phyloP scores from a whole-genome alignment of 2,888 invertebrate species.

The Nemapogon koenigi region DNA sequence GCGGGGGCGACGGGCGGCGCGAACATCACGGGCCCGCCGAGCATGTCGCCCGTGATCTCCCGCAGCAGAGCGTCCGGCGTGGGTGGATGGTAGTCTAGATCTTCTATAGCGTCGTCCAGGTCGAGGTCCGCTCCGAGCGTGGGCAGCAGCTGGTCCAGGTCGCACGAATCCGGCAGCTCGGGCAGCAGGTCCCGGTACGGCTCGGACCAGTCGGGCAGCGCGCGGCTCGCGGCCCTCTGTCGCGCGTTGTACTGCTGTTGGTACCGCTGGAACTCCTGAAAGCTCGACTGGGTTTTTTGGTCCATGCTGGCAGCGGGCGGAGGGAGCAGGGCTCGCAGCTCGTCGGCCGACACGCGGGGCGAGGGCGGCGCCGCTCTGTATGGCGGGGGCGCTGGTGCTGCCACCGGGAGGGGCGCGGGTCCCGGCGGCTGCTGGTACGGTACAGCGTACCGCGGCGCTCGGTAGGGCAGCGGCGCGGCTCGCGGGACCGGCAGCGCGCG shows the following conservation, averaged over 20 bases:
- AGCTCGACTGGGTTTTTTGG: constrained; percentile 67
- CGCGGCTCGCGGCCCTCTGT: constrained; percentile 54
- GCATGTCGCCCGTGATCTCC: constrained; percentile 9
- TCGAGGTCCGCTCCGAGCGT: constrained; percentile 67
- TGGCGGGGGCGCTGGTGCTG: constrained; percentile 21
- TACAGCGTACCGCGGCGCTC: constrained; percentile 8
- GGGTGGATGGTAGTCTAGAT: constrained; percentile 27
- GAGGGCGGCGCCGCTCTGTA: constrained; percentile 12
- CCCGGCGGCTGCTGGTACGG: constrained; percentile 3
- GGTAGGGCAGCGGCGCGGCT: constrained; percentile 19
- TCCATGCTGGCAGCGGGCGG: constrained; percentile 63
- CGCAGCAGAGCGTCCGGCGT: constrained; percentile 13
- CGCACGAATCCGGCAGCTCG: constrained; percentile 54
- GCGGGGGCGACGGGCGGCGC: constrained; percentile 24
- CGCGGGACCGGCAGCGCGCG: constrained; percentile 22
- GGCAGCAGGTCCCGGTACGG: constrained; percentile 54
- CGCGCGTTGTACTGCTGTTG: constrained; percentile 69
- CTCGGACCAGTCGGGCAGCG: constrained; percentile 54
- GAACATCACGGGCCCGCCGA: constrained; percentile 17
- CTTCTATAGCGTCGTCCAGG: constrained; percentile 50
- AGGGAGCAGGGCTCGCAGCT: constrained; percentile 53
- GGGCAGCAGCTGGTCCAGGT: constrained; percentile 71
- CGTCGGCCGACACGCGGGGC: constrained; percentile 37
- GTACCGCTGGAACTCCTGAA: constrained; percentile 67
- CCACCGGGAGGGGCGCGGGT: constrained; percentile 12